Conservation (phyloP, 2,888 invertebrate genomes). For the Coenonympha glycerion region DNA sequence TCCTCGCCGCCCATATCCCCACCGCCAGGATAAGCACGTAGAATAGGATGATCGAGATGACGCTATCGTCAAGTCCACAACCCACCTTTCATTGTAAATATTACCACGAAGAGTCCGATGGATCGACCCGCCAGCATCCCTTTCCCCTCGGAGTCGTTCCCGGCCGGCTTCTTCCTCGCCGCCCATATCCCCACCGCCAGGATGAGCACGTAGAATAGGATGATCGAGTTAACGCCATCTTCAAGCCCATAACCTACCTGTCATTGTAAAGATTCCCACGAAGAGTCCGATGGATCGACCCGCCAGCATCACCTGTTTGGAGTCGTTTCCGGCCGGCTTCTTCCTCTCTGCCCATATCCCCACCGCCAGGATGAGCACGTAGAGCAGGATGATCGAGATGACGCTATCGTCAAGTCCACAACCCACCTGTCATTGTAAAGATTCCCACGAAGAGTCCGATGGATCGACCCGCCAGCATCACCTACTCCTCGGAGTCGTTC, state of each 20-base stretch:
- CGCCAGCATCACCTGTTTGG: constrained; percentile 98
- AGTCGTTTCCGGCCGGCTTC: constrained; percentile 90
- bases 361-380: constrained; percentile 94
- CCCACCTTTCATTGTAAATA: no score
- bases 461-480: constrained; percentile 98
- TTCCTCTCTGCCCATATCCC: constrained; percentile 98
- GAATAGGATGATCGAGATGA: constrained; percentile 96
- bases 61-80: no score
- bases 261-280: no score
- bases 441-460: constrained; percentile 98
- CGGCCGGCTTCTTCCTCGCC: constrained; percentile 91
- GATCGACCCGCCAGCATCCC: no score
- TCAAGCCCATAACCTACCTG: no score
- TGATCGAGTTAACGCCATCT: no score
- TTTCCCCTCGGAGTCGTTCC: constrained; percentile 95
- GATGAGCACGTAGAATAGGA: constrained; percentile 96
- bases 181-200: constrained; percentile 98
- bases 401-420: neutral
- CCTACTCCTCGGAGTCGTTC: constrained; percentile 96
- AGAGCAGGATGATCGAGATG: constrained; percentile 82
- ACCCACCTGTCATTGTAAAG: constrained; percentile 97
- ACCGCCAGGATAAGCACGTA: constrained; percentile 96
- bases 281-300: no score
- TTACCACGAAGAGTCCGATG: no score
- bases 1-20: constrained; percentile 97